phyloP scores from a whole-genome alignment of 2,797 vertebrate genomes.

The Alosa sapidissima region DNA sequence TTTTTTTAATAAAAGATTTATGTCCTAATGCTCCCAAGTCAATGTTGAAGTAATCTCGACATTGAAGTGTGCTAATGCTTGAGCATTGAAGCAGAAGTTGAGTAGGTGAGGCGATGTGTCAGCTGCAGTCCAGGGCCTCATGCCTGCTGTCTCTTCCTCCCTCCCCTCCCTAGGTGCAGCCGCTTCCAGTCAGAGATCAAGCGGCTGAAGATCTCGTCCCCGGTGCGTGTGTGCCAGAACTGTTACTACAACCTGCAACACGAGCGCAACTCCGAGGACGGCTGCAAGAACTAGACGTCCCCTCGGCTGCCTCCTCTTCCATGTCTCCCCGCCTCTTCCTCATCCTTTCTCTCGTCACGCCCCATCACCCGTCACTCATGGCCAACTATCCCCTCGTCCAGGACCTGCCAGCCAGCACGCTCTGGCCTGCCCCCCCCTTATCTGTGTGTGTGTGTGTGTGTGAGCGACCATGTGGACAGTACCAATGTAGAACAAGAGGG shows the following conservation, averaged over 20 bases:
- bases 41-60: not conserved
- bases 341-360: not conserved
- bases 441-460: not conserved
- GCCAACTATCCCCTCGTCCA: not conserved
- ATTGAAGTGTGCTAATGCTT: not conserved
- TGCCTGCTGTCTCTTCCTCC: not conserved
- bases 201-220: constrained; percentile 95
- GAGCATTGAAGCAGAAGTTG: not conserved
- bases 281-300: constrained; percentile 77
- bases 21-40: not conserved
- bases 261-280: constrained; percentile 85
- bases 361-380: not conserved
- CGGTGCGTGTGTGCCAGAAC: constrained; percentile 97
- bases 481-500: constrained; percentile 66
- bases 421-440: not conserved
- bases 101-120: not conserved
- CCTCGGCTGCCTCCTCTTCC: not conserved
- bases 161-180: constrained; percentile 84
- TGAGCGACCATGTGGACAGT: constrained; percentile 64
- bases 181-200: constrained; percentile 98
- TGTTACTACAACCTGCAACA: constrained; percentile 98
- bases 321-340: not conserved
- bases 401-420: constrained; percentile 15
- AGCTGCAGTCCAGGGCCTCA: not conserved
- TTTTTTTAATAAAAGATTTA: not conserved